Conservation (phyloP, 1,140 invertebrate species). For the Anoplolepis gracilipes region DNA sequence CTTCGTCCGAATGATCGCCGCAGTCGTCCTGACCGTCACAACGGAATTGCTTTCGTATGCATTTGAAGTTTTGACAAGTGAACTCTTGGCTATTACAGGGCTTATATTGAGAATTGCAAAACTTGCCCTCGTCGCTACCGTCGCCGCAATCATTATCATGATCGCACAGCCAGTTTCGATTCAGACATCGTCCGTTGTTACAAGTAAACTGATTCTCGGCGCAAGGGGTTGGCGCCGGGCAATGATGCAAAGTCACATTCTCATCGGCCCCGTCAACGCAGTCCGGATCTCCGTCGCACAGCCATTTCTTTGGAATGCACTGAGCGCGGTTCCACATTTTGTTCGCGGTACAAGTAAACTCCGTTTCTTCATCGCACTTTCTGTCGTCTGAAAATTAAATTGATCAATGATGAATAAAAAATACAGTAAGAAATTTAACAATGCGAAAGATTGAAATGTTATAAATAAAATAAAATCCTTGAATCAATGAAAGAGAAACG, state of each 20-base stretch:
- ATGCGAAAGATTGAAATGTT: background rate
- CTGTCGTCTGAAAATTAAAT: conserved; percentile 89
- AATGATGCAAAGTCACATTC: conserved; percentile 93
- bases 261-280: conserved; percentile 99
- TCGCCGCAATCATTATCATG: conserved; percentile 98
- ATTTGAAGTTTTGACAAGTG: conserved; percentile 97
- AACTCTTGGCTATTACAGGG: conserved; percentile 93
- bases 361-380: conserved; percentile 96
- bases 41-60: conserved; percentile 94
- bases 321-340: conserved; percentile 96
- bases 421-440: background rate
- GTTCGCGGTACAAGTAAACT: conserved; percentile 96
- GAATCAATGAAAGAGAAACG: background rate
- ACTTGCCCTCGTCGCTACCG: conserved; percentile 96
- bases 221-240: conserved; percentile 93
- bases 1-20: conserved; percentile 95
- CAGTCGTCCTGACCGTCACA: conserved; percentile 97
- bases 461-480: background rate
- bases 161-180: conserved; percentile 93
- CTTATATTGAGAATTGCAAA: conserved; percentile 94
- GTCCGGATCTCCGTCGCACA: conserved; percentile 98
- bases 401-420: background rate
- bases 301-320: conserved; percentile 97
- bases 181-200: conserved; percentile 94
- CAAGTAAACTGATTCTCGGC: conserved; percentile 96